These are phyloP conservation scores for Cochlearius cochlearius DNA, from an alignment of 2,113 vertebrate species.

Conservation along the genomic window DNA sequence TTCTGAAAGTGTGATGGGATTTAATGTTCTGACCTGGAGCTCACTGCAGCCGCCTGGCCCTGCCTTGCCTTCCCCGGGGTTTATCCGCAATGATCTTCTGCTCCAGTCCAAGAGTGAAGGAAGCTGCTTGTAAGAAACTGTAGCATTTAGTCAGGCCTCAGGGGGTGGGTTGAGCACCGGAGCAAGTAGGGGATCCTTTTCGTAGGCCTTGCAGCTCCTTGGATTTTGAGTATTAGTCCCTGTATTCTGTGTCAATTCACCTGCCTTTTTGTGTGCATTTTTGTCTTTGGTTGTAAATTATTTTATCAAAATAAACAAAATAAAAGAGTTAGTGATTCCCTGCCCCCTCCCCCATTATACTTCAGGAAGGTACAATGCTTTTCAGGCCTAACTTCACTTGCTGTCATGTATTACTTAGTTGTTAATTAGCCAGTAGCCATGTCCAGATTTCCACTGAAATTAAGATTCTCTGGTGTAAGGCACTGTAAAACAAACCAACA, in stretches of 20 bases:
- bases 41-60: background rate
- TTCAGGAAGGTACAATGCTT: background rate
- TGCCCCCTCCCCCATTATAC: background rate
- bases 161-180: background rate
- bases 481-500: background rate
- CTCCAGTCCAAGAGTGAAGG: background rate
- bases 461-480: background rate
- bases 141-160: background rate
- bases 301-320: background rate
- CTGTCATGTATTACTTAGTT: background rate
- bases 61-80: background rate
- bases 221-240: background rate
- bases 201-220: background rate
- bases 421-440: background rate
- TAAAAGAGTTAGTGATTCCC: background rate
- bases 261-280: background rate
- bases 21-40: background rate
- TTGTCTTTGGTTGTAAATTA: background rate
- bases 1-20: background rate
- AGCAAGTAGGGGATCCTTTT: background rate
- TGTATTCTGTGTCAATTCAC: background rate
- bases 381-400: background rate
- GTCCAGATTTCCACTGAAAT: background rate
- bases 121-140: background rate
- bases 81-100: background rate